Evolutionary conservation across 2,113 vertebrate species (phyloP), one percentile per base, ranked within the genome.

Genomic region (Dromaius novaehollandiae): DNA sequence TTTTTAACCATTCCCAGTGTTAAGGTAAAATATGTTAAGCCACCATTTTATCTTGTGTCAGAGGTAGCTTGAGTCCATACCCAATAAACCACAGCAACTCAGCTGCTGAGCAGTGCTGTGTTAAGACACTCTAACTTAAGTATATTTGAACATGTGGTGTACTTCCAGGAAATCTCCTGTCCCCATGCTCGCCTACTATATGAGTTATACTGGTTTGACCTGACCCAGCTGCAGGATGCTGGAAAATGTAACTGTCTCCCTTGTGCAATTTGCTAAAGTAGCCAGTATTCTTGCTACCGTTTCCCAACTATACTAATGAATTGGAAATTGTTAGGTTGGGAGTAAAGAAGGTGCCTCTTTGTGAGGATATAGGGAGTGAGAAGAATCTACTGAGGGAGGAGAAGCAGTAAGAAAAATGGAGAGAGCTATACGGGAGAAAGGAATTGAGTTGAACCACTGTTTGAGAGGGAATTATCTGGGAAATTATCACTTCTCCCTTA

Each of bases 21-120:
- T 30, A 74, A 88, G 38, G 84, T 88, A 74, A 94, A 94, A 69
- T 24, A 13, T 78, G 64, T 85, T 87, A 82, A 84, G 69, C 21
- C 38, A 28, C 83, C 25, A 2, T 76, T 88, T 92, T 60, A 51
- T 71, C 61, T 89, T 80, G 36, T 53, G 51, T 16, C 46, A 86
- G 73, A 60, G 22, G 25, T 76, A 20, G 17, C 44, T 93, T 79
- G 56, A 53, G 40, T 84, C 63, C 28, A 25, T 76, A 42, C 18
- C 32, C 46, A 89, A 40, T 87, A 79, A 93, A 93, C 87, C 48
- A 44, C 9, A 74, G 21, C 38, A 80, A 19, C 42, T 82, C 75
- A 70, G 53, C 58, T 85, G 28, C 86, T 90, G 46, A 87, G 46
- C 44, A 11, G n/a, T 63, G 70, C 69, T 63, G 7, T 7, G 1